These are phyloP conservation scores for Dryobotodes eremita DNA, from an alignment of 2,888 invertebrate species.

Conservation along the genomic window DNA sequence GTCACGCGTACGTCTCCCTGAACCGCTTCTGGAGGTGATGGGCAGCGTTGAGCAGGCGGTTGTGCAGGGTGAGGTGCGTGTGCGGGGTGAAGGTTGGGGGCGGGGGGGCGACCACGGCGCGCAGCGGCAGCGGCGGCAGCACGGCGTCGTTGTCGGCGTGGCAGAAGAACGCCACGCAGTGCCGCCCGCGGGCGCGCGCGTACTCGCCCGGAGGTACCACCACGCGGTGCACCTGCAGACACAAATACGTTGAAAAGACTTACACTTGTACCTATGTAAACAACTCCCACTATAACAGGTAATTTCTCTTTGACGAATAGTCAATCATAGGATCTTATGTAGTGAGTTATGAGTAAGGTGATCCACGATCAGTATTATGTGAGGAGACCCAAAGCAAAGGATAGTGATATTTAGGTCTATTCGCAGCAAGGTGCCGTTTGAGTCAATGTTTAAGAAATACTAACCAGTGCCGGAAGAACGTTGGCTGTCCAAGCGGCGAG, in stretches of 20 bases:
- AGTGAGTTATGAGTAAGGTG: not conserved
- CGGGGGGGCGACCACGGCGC: slow-evolving; percentile 81
- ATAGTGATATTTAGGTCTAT: not conserved
- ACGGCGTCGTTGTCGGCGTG: slow-evolving; percentile 92
- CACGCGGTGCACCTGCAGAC: slow-evolving; percentile 92
- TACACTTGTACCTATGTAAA: not conserved
- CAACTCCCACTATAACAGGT: not conserved
- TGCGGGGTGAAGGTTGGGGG: slow-evolving; percentile 85
- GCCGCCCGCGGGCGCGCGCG: slow-evolving; percentile 92
- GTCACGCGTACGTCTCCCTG: slow-evolving; percentile 93
- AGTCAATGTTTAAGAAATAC: slow-evolving; percentile 62
- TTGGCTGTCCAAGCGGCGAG: slow-evolving; percentile 94
- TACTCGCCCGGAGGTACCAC: slow-evolving; percentile 92
- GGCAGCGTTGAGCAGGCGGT: slow-evolving; percentile 93
- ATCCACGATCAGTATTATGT: not conserved
- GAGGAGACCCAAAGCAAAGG: not conserved
- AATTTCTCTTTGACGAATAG: not conserved
- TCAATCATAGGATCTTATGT: not conserved
- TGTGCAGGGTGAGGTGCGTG: slow-evolving; percentile 85
- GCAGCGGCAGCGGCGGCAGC: slow-evolving; percentile 88
- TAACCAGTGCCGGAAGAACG: slow-evolving; percentile 93
- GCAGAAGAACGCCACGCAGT: slow-evolving; percentile 94
- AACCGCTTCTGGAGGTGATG: slow-evolving; percentile 93
- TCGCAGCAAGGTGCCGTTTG: not conserved
- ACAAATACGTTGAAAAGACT: not conserved